A percentile compares a stretch with the other conserved stretches of the same genome.
These are phyloP conservation scores for Cordilura impudica DNA, from an alignment of 2,888 invertebrate species.

Conservation along the genomic window DNA sequence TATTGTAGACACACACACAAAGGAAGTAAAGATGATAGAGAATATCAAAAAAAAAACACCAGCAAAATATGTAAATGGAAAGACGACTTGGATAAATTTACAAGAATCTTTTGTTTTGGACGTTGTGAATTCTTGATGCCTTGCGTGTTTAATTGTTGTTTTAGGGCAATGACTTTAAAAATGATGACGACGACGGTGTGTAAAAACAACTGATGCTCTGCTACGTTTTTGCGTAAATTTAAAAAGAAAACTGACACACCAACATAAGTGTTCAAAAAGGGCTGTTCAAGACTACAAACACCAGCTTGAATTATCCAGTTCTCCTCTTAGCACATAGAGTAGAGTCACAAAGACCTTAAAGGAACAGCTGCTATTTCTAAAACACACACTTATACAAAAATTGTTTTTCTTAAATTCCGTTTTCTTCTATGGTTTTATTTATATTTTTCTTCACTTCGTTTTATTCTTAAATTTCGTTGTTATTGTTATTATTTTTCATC, in stretches of 20 bases:
- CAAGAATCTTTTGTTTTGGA: background rate
- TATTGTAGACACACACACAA: background rate
- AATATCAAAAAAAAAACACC: background rate
- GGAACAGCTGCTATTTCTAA: constrained; percentile 51
- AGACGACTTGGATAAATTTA: background rate
- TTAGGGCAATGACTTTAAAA: constrained; percentile 44
- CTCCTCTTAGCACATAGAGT: constrained; percentile 10
- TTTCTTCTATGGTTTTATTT: constrained; percentile 46
- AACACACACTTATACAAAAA: constrained; percentile 1
- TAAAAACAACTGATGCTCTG: background rate
- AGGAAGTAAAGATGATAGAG: background rate
- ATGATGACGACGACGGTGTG: background rate
- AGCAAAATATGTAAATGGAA: background rate
- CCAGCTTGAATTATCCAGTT: background rate
- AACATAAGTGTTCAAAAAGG: background rate
- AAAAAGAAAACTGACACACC: constrained; percentile 32
- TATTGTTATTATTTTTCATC: constrained; percentile 60
- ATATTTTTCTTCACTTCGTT: constrained; percentile 48
- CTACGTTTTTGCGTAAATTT: constrained; percentile 26
- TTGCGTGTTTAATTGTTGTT: constrained; percentile 14
- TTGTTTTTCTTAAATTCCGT: constrained; percentile 43
- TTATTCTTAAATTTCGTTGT: constrained; percentile 47
- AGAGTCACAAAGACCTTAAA: background rate
- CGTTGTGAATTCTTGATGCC: constrained; percentile 1
- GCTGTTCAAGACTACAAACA: background rate